Evolutionary conservation across 2,797 vertebrate species (phyloP).

Genomic region (Sandelia bainsii): DNA sequence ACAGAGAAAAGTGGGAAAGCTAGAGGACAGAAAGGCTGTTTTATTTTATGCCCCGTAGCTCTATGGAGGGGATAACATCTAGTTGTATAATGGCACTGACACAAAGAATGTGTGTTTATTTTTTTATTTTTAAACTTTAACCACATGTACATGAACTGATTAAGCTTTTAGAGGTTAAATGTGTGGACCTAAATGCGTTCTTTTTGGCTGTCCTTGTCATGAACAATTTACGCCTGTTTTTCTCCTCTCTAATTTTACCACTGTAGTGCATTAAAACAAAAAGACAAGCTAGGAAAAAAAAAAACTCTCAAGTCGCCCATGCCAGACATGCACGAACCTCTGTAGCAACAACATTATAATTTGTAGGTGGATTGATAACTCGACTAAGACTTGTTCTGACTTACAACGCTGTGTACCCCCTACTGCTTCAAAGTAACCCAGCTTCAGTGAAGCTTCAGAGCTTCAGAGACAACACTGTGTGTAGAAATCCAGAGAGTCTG

Average conservation of each 20-base stretch:
- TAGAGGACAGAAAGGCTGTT: slow-evolving; percentile 68
- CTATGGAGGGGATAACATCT: slow-evolving; percentile 24
- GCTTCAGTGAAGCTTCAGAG: slow-evolving; percentile 60
- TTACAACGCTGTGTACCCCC: slow-evolving; percentile 58
- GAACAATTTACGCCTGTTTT: slow-evolving; percentile 50
- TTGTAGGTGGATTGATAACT: slow-evolving; percentile 67
- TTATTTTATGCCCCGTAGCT: slow-evolving; percentile 57
- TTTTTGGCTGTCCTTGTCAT: slow-evolving; percentile 48
- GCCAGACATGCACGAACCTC: slow-evolving; percentile 45
- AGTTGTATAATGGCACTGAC: slow-evolving; percentile 48
- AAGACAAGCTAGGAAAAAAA: slow-evolving; percentile 31
- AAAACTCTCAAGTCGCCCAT: slow-evolving; percentile 42
- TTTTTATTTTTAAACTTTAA: slow-evolving; percentile 63
- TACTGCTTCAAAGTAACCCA: slow-evolving; percentile 70
- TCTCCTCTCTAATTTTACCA: slow-evolving; percentile 60
- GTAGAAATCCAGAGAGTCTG: slow-evolving; percentile 41
- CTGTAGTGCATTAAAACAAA: slow-evolving; percentile 59
- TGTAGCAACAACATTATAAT: slow-evolving; percentile 60
- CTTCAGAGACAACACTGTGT: slow-evolving; percentile 47
- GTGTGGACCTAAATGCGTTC: slow-evolving; percentile 45
- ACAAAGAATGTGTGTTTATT: slow-evolving; percentile 60
- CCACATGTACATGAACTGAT: slow-evolving; percentile 54
- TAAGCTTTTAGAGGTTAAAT: slow-evolving; percentile 45
- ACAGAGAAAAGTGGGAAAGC: slow-evolving; percentile 67
- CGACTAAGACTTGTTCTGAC: slow-evolving; percentile 53